A percentile compares a stretch with the other conserved stretches of the same genome.
These are phyloP conservation scores for Pentalonia nigronervosa DNA, from an alignment of 1,140 invertebrate species.

Conservation along the genomic window DNA sequence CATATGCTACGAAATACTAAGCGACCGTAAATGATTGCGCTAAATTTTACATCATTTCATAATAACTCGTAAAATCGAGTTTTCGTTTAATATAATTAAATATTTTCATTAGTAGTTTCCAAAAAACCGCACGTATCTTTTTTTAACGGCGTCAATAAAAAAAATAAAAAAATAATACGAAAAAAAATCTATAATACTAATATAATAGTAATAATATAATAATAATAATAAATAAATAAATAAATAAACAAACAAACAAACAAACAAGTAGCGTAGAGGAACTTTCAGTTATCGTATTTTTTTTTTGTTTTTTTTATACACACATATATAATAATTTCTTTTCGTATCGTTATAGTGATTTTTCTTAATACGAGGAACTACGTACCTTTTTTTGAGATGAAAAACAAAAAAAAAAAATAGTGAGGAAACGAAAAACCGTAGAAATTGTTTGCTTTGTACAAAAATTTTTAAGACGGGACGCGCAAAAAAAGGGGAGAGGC, in stretches of 20 bases:
- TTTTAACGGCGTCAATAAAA: constrained; percentile 35
- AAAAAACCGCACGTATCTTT: constrained; percentile 33
- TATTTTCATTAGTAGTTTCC: constrained; percentile 36
- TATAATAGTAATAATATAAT: constrained; percentile 15
- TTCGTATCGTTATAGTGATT: constrained; percentile 38
- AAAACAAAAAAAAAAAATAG: background rate
- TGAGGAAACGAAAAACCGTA: constrained; percentile 8
- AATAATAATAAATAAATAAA: background rate
- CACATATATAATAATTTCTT: constrained; percentile 40
- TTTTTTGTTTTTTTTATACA: constrained; percentile 52
- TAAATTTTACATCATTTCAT: constrained; percentile 40
- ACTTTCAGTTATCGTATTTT: constrained; percentile 58
- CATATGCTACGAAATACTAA: constrained; percentile 27
- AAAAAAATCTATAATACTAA: constrained; percentile 42
- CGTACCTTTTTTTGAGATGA: constrained; percentile 41
- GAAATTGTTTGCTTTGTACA: background rate
- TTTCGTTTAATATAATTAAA: constrained; percentile 1
- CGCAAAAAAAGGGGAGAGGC: constrained; percentile 34
- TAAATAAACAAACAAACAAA: constrained; percentile 30
- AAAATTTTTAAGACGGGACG: background rate
- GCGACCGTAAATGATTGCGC: constrained; percentile 43
- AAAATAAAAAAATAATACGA: background rate
- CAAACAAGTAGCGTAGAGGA: constrained; percentile 56
- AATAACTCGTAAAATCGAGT: constrained; percentile 21
- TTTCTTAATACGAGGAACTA: constrained; percentile 51